A percentile compares a stretch with the other conserved stretches of the same genome.
Evolutionary conservation across 2,113 vertebrate species (phyloP).

Genomic region (Callionymus lyra): DNA sequence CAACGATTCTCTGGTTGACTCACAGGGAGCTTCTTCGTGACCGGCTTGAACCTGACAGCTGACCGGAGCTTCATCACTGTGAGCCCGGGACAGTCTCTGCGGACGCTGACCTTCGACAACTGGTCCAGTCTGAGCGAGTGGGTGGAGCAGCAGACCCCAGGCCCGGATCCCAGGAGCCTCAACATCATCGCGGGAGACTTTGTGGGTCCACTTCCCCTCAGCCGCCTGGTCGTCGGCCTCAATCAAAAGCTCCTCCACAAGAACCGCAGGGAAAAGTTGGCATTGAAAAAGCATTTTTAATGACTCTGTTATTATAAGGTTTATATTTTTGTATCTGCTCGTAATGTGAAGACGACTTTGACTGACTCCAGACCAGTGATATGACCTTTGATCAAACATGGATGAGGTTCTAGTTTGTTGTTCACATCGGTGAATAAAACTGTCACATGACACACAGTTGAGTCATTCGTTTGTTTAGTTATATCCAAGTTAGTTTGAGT

Average conservation of each 20-base stretch:
- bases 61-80: constrained; percentile 60
- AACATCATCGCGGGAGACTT: constrained; percentile 91
- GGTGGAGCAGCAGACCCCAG: constrained; percentile 75
- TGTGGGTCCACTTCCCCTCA: constrained; percentile 66
- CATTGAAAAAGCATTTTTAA: no score
- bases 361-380: no score
- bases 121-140: constrained; percentile 67
- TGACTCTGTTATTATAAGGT: no score
- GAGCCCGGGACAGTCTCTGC: constrained; percentile 67
- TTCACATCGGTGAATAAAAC: no score
- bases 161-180: constrained; percentile 54
- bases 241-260: constrained; percentile 66
- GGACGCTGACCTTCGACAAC: constrained; percentile 63
- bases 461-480: no score
- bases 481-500: no score
- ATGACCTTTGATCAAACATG: no score
- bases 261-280: not conserved
- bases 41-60: constrained; percentile 81
- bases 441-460: no score
- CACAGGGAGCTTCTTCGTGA: constrained; percentile 80
- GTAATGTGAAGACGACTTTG: no score
- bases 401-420: no score
- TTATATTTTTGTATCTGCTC: no score
- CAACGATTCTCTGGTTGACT: not conserved
- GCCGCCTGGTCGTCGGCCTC: constrained; percentile 71